Base-by-base conservation (phyloP, 1,140 invertebrate species). In the Mercenaria mercenaria region DNA sequence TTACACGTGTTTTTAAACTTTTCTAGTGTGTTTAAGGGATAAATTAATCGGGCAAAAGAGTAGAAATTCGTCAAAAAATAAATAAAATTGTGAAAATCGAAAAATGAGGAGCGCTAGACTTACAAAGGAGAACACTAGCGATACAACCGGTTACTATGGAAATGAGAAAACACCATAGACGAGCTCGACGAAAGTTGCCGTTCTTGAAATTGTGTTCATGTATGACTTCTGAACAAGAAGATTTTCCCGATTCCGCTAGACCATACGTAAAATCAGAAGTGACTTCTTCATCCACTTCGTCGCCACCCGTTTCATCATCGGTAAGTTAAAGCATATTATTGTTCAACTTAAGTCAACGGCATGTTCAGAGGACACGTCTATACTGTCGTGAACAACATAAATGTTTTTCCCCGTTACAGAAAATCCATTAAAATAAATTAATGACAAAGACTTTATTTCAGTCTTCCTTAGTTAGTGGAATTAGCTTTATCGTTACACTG, bases 171-270 rank as follows among this genome's bases (percentile, higher is more conserved):
- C 77, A 89, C 52, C 89, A 91, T 64, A 91, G 90, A 61, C 91
- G 92, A 80, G 61, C 88, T 29, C 82, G 91, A 26, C 90, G 91
- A 67, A 94, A 93, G 85, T 61, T 92, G n/a, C 90, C 92, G 8
- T 90, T 93, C 26, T 41, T 91, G 59, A 92, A 92, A 88, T 84
- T 94, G 18, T 94, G 93, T 82, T 94, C 93, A n/a, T 94, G 93
- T 77, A 90, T 94, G 91, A 80, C 69, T 18, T 85, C 89, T 10
- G 91, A 92, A n/a, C 80, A 43, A 20, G 86, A 93, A 0, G 92
- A 94, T 34, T 91, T 90, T 47, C 90, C 93, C 32, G 93, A 93
- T 32, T 69, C 74, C 34, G 77, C 85, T 39, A 76, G 84, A 23
- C 92, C 92, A 6, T 93, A 91, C 43, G 47, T 72, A 8, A 88